Conservation (phyloP, 2,113 vertebrate genomes). For the Varanus salvator region DNA sequence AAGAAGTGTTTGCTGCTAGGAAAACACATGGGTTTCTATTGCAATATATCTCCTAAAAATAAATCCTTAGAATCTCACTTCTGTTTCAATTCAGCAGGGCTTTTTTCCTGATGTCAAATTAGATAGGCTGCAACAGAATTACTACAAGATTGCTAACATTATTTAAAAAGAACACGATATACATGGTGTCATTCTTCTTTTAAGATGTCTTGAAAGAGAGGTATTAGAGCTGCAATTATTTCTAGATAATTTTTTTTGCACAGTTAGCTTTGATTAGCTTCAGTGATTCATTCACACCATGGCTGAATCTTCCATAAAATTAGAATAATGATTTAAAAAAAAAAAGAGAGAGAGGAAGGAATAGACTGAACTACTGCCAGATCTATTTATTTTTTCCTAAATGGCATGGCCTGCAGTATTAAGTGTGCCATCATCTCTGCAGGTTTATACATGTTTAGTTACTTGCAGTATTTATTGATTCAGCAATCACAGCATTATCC, state of each 20-base stretch:
- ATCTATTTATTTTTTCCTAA: not conserved
- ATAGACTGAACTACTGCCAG: not conserved
- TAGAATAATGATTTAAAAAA: not conserved
- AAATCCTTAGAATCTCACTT: slow-evolving; percentile 56
- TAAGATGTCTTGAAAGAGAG: slow-evolving; percentile 37
- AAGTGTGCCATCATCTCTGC: not conserved
- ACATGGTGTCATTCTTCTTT: slow-evolving; percentile 28
- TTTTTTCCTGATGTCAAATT: slow-evolving; percentile 50
- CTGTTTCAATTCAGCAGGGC: slow-evolving; percentile 62
- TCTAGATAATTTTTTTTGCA: slow-evolving; percentile 44
- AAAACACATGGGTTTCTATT: slow-evolving; percentile 59
- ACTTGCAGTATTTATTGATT: slow-evolving; percentile 34
- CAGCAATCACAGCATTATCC: not conserved
- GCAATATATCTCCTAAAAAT: slow-evolving; percentile 65
- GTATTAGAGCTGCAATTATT: slow-evolving; percentile 29
- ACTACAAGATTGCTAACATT: slow-evolving; percentile 36
- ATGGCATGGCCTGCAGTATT: not conserved
- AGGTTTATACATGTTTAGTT: not conserved
- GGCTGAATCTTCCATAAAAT: slow-evolving; percentile 33
- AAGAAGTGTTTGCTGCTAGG: slow-evolving; percentile 35
- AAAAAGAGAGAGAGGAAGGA: not conserved
- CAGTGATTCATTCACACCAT: not conserved
- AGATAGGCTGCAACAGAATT: slow-evolving; percentile 45
- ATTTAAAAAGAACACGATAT: slow-evolving; percentile 36
- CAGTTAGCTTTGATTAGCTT: slow-evolving; percentile 44